Base-by-base conservation (phyloP, 1,140 invertebrate genomes). In the Drosophila hydei region DNA sequence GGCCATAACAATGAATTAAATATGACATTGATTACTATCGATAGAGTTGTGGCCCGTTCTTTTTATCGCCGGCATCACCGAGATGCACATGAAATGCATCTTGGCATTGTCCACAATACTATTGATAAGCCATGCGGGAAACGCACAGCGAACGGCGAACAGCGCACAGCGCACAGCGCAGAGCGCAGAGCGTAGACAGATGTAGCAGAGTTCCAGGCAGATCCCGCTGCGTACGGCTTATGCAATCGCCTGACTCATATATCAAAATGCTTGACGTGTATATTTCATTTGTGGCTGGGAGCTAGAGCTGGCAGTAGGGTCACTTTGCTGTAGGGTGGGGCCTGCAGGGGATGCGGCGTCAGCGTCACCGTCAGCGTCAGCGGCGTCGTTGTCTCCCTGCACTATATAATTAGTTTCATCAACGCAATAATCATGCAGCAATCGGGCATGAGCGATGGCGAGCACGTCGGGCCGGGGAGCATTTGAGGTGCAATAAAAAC, bases 381-480 rank as follows among this genome's bases (percentile, higher is more conserved):
- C 70, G 58, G 78, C 70, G 62, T 36, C 30, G 36, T 43, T 60
- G 38, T 56, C 72, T 63, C 47, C 33, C 48, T 81, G 75, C 72
- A 89, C 83, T 65, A 87, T 89, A 81, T 89, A 89, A 90, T 89
- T 89, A 89, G 85, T 74, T 87, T 74, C 85, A 90, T 89, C 85
- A 85, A 63, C 80, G 77, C 87, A 89, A 89, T 75, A 89, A 89
- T 89, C 84, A 89, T 87, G 75, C 74, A 55, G 77, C 79, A 89
- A 89, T 75, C 71, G 84, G 89, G 52, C 33, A n/a, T 16, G 21
- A 25, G 38, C 30, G 36, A 52, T 9, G 30, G 18, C 7, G 18
- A 84, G 79, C 71, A 59, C 36, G 4, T 38, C 45, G 21, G 60
- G 16, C 21, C 14, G 45, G 33, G 54, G 18, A 8, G 27, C 9